Base-by-base conservation (phyloP, 2,888 invertebrate genomes). In the Drosophila sordidula region DNA sequence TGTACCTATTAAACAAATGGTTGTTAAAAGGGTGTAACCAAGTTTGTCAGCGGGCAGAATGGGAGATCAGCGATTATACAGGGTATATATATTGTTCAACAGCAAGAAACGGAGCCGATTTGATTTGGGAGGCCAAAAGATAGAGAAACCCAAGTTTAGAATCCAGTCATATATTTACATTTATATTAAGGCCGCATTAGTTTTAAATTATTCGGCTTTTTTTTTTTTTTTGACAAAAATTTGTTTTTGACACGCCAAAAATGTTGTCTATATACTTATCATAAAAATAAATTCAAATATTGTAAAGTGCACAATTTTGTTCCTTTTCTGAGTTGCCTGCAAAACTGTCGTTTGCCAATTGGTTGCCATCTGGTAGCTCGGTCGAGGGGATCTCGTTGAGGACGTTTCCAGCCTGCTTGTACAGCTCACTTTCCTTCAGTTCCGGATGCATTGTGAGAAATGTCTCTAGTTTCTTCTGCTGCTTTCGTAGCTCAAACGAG, bases 381-480 rank as follows among this genome's bases (percentile, higher is more conserved):
- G 25, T 11, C 25, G 38, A 0, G 11, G 16, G 2, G 12, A 14
- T 29, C 1, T 66, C 47, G 8, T 61, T 45, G 0, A 75, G 32
- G 2, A 65, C 47, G 1, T 14, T 12, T 1, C 6, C 36, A 8
- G 66, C 70, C 22, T 63, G 61, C 16, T 57, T 18, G 39, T 54
- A 69, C 1, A 50, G 6, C 16, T 18, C 5, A 2, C 25, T 16
- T 0, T 61, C 44, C 6, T 39, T 45, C 0, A 82, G 68, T 22
- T 79, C 62, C 3, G n/a, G 14, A 22, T 72, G 66, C 9, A 44
- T 6, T 0, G 51, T 50, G 0, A 81, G 36, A 47, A 58, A 79
- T 11, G 26, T 47, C n/a, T 65, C 8, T 0, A 86, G 32, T 14
- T 16, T 63, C 0, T 18, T 22, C 12, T 26, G 45, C 6, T 65